Conservation (phyloP, 1,140 invertebrate genomes). For the Cyphomyrmex costatus region DNA sequence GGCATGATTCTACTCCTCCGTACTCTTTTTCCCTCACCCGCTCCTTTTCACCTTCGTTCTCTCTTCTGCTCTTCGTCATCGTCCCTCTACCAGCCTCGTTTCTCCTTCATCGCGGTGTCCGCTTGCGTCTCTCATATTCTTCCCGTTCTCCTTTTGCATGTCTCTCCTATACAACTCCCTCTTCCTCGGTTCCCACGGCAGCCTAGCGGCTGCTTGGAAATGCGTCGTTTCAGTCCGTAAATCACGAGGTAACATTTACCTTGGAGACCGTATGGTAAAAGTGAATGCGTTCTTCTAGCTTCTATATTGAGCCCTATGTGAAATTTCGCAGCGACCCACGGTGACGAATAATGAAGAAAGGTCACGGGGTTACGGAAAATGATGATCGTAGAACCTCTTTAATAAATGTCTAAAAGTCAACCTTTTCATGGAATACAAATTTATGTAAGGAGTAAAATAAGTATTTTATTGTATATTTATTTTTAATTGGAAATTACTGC, state of each 20-base stretch:
- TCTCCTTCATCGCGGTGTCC: conserved; percentile 21
- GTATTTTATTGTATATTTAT: neutral
- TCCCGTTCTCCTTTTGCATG: conserved; percentile 74
- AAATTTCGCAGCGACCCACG: conserved; percentile 30
- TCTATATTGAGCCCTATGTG: neutral
- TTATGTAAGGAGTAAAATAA: neutral
- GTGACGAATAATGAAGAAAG: neutral
- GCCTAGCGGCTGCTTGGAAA: conserved; percentile 68
- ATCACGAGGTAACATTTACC: conserved; percentile 58
- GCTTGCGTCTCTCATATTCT: conserved; percentile 69
- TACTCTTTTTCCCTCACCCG: conserved; percentile 51
- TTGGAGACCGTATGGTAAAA: conserved; percentile 70
- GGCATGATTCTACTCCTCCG: conserved; percentile 78
- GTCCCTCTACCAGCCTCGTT: conserved; percentile 51
- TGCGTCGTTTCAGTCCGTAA: conserved; percentile 66
- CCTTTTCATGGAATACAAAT: neutral
- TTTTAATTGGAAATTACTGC: neutral
- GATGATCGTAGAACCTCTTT: neutral
- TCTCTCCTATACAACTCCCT: conserved; percentile 53
- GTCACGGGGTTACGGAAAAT: neutral
- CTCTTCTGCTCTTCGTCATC: conserved; percentile 58
- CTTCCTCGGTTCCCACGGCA: conserved; percentile 78
- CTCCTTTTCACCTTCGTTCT: conserved; percentile 74
- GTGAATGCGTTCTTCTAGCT: conserved; percentile 67
- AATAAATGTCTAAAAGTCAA: neutral